These are phyloP conservation scores for Phenacoccus solenopsis DNA, from an alignment of 1,140 invertebrate species.

Conservation along the genomic window DNA sequence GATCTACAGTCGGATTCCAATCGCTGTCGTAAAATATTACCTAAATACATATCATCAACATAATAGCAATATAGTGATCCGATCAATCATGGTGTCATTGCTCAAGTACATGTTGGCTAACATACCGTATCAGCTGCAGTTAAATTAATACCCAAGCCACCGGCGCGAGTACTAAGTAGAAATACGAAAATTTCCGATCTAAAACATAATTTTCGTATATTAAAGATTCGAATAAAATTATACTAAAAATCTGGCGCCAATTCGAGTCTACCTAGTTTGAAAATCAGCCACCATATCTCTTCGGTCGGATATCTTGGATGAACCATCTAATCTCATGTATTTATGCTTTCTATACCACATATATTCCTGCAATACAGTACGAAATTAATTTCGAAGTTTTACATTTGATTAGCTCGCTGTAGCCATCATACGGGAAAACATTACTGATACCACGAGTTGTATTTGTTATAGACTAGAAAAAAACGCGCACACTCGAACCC, in stretches of 20 bases:
- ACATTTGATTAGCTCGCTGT: no score
- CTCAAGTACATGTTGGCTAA: neutral
- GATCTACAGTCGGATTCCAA: conserved; percentile 96
- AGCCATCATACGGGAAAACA: no score
- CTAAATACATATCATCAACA: no score
- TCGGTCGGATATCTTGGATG: conserved; percentile 80
- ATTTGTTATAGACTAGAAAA: no score
- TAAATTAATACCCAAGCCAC: conserved; percentile 94
- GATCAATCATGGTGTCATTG: neutral
- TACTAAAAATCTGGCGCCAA: neutral
- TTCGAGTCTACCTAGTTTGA: conserved; percentile 49
- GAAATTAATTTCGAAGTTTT: no score
- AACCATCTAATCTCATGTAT: conserved; percentile 83
- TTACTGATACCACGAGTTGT: no score
- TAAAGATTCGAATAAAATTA: neutral
- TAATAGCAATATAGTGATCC: neutral
- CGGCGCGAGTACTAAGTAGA: conserved; percentile 87
- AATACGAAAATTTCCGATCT: conserved; percentile 91
- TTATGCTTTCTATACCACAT: conserved; percentile 87
- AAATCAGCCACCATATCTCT: conserved; percentile 90
- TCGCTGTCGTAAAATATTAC: conserved; percentile 99
- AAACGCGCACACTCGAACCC: no score
- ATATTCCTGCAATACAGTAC: conserved; percentile 80
- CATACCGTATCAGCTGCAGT: conserved; percentile 95
- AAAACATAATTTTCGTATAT: conserved; percentile 26